These are phyloP conservation scores for Chrysolina haemoptera DNA, from an alignment of 2,888 invertebrate genomes.

Conservation along the genomic window DNA sequence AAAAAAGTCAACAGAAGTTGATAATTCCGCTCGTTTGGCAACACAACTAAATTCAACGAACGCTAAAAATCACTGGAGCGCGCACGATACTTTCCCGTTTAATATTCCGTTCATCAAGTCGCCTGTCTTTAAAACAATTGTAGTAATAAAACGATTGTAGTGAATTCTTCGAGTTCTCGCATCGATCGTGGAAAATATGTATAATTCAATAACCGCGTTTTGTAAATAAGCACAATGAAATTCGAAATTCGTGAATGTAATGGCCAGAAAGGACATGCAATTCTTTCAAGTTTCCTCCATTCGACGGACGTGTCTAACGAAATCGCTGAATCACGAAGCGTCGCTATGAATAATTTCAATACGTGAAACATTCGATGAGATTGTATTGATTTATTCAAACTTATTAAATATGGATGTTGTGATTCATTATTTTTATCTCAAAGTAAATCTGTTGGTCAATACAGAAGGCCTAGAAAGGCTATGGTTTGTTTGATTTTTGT, in stretches of 20 bases:
- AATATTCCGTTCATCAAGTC: slow-evolving; percentile 10
- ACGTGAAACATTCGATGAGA: slow-evolving; percentile 2
- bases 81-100: slow-evolving; percentile 15
- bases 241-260: slow-evolving; percentile 34
- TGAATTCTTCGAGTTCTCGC: slow-evolving; percentile 13
- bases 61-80: slow-evolving; percentile 6
- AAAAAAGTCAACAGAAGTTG: neutral
- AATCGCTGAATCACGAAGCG: slow-evolving; percentile 26
- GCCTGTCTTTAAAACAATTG: slow-evolving; percentile 18
- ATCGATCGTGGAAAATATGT: slow-evolving; percentile 23
- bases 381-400: neutral
- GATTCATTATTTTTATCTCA: too few relatives aligned
- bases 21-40: neutral
- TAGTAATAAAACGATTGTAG: slow-evolving; percentile 21
- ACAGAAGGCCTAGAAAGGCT: too few relatives aligned
- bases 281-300: slow-evolving; percentile 26
- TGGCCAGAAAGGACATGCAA: slow-evolving; percentile 32
- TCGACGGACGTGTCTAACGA: slow-evolving; percentile 24
- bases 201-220: slow-evolving; percentile 30
- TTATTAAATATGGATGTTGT: neutral
- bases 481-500: too few relatives aligned
- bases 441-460: too few relatives aligned
- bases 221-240: slow-evolving; percentile 32
- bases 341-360: slow-evolving; percentile 9
- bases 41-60: neutral